Conservation (phyloP, 2,797 vertebrate genomes). For the Antennarius maculatus region DNA sequence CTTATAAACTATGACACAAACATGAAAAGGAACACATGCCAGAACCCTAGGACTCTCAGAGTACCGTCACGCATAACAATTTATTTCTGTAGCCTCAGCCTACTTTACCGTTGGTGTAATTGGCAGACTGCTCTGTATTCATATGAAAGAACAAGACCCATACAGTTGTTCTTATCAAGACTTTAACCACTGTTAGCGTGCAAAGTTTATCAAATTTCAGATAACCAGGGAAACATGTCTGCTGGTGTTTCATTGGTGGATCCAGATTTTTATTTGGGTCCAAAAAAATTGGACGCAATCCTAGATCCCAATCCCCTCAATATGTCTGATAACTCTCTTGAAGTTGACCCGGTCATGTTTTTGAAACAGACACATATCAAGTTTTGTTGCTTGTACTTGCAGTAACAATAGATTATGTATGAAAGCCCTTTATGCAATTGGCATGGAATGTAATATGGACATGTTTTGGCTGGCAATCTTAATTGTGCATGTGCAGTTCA, state of each 20-base stretch:
- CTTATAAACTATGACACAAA: not conserved
- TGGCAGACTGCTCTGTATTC: not conserved
- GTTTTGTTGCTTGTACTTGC: not conserved
- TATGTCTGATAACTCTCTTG: not conserved
- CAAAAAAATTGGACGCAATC: too few species aligned
- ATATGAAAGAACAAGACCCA: not conserved
- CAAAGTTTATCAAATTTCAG: not conserved
- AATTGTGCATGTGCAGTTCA: too few species aligned
- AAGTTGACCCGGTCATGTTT: not conserved
- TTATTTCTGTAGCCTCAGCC: not conserved
- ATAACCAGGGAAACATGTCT: conserved; percentile 2
- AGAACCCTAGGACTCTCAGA: not conserved
- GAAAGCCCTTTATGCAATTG: not conserved
- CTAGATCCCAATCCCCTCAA: too few species aligned
- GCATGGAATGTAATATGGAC: too few species aligned
- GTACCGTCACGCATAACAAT: not conserved
- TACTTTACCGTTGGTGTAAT: not conserved
- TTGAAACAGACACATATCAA: not conserved
- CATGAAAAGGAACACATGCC: not conserved
- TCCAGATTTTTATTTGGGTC: too few species aligned
- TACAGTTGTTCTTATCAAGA: not conserved
- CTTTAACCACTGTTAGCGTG: not conserved
- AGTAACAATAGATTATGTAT: not conserved
- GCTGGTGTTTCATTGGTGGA: not conserved
- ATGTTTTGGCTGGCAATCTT: too few species aligned